Evolutionary conservation across 2,113 vertebrate genomes (phyloP), one percentile per base, ranked within the genome.

Genomic region (Alethe diademata): DNA sequence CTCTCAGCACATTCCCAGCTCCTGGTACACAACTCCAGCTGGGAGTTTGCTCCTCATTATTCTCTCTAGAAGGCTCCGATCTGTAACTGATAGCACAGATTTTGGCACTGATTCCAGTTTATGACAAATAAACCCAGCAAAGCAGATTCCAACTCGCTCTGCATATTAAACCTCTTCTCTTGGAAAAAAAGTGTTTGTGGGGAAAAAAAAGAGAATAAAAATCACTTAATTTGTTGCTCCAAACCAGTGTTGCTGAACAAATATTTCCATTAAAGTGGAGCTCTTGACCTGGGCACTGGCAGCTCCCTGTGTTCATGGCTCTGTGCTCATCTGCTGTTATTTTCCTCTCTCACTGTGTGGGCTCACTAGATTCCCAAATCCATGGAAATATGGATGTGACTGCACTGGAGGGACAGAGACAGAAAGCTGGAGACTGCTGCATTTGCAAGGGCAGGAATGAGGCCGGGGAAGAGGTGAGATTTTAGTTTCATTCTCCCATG

Each of bases 81-180:
- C 81, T 82, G 88, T n/a, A 79, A 72, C 31, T 38, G 90, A 72
- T 51, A 45, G 78, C 4, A 12, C 74, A 88, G 88, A 88, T 93
- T 94, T 93, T 65, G 79, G 81, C 88, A 65, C 11, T 14, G 15
- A 20, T 95, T 95, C 93, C 90, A 95, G 50, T 57, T 82, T 82
- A 92, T 85, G 82, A 92, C 88, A 95, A 93, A 75, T n/a, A 71
- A 79, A 88, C 12, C 5, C 62, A 75, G 48, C 3, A 18, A 71
- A 87, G 73, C 47, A 58, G 54, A 57, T 72, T 66, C n/a, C 6
- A 15, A 18, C 33, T 54, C 40, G 65, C 47, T 47, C 70, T 67
- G 43, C 50, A 38, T 20, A 45, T 45, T 56, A 57, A 87, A 45
- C 19, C 8, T 33, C 56, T 78, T 87, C 12, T 33, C 53, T 75